Percentiles rank a stretch among this genome's conserved stretches.
Evolutionary conservation across 1,140 invertebrate genomes (phyloP).

Genomic region (Procambarus virginalis): DNA sequence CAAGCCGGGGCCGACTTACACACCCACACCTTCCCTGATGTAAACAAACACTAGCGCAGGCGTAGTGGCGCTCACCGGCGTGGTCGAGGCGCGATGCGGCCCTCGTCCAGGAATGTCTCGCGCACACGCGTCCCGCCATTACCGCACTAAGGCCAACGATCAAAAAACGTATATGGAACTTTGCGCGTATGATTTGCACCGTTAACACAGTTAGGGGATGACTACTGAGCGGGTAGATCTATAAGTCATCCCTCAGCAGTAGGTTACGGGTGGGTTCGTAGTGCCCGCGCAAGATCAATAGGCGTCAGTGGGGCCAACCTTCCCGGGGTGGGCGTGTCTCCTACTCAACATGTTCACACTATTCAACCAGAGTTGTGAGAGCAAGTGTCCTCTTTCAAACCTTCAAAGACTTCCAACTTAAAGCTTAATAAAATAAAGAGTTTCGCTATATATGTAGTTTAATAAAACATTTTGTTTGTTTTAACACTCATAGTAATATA

Average conservation of each 20-base stretch:
- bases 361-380: neutral
- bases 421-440: no score
- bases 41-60: slow-evolving; percentile 52
- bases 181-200: neutral
- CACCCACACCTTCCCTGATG: slow-evolving; percentile 46
- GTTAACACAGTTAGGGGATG: neutral
- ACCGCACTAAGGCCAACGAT: neutral
- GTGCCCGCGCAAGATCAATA: slow-evolving; percentile 53
- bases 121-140: neutral
- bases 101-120: neutral
- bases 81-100: slow-evolving; percentile 31
- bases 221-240: neutral
- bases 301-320: slow-evolving; percentile 28
- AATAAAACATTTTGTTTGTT: no score
- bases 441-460: no score
- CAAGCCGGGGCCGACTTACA: slow-evolving; percentile 24
- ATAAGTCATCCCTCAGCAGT: neutral
- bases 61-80: slow-evolving; percentile 1
- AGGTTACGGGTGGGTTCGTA: slow-evolving; percentile 21
- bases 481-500: no score
- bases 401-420: no score
- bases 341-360: no score
- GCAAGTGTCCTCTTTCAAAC: neutral
- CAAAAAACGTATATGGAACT: neutral
- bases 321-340: slow-evolving; percentile 44